Base-by-base conservation (phyloP, 2,888 invertebrate species). In the Brachycybe producta region DNA sequence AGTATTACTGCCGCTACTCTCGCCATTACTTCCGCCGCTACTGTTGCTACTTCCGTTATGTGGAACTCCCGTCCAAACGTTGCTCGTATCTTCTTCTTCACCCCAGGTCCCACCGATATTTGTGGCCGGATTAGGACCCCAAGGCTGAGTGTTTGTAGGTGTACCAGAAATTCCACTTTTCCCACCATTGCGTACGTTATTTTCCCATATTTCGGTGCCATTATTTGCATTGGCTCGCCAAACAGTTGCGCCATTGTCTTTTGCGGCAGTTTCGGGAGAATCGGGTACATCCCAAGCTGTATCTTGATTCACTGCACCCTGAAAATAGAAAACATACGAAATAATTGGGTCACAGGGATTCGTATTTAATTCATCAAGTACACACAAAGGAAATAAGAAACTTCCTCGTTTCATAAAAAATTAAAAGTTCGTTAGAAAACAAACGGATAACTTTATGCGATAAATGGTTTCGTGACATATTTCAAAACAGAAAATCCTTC, bases 71-170 rank as follows among this genome's bases (percentile, higher is more conserved):
- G 83, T 84, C 90, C 90, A 90, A 51, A 88, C 85, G 63, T 83
- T 88, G 21, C 82, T 82, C 13, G 81, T 80, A 60, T 88, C 88
- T 58, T 90, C 88, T 59, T 91, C 90, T 65, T 90, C 91, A 34
- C 90, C 91, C 91, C 91, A 94, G 0, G 88, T 90, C 2, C 91
- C 90, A 11, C 90, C 90, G 54, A 64, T 83, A 65, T 91, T 88
- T 8, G 85, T 84, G 2, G 86, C 82, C 0, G 90, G 88, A 1
- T 88, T 90, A 63, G 90, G 88, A 4, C 88, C 88, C 90, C 90
- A 90, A 1, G 90, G 88, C 1, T 86, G 83, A 67, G 88, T 87
- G 51, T 57, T 57, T 60, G 81, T 82, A 42, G 84, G 80, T 15
- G 24, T 5, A 1, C 21, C 30, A 2, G 21, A 5, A 1, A 17